These are phyloP conservation scores for Poecile montanus DNA, from an alignment of 2,797 vertebrate species.

Conservation along the genomic window DNA sequence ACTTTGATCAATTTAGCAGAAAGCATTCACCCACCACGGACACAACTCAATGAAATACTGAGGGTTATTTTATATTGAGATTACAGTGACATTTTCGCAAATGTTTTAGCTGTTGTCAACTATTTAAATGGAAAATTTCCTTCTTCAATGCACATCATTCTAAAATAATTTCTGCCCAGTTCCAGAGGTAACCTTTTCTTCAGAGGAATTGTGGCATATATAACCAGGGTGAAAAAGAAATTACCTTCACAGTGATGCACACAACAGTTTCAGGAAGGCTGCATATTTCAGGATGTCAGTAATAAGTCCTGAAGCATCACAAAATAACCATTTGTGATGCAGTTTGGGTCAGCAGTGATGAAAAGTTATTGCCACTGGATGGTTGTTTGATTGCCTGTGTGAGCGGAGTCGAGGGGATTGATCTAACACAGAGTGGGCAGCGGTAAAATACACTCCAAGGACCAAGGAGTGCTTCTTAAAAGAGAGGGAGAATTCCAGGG, in stretches of 20 bases:
- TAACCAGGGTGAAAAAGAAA: not conserved
- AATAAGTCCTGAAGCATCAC: not conserved
- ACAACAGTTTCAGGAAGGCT: not conserved
- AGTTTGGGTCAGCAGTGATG: not conserved
- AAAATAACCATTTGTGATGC: not conserved
- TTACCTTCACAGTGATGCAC: not conserved
- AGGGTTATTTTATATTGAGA: not conserved
- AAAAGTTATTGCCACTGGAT: not conserved
- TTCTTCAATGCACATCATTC: not conserved
- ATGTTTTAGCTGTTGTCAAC: not conserved
- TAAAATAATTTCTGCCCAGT: not conserved
- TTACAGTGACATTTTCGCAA: not conserved
- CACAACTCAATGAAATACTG: not conserved
- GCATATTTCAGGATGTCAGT: not conserved
- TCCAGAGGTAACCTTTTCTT: not conserved
- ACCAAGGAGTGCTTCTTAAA: not conserved
- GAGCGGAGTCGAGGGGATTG: not conserved
- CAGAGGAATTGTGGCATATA: not conserved
- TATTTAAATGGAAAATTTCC: not conserved
- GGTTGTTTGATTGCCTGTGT: not conserved
- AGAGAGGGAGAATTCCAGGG: not conserved
- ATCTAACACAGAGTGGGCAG: fast-evolving
- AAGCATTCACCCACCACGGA: not conserved
- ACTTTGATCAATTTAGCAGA: not conserved
- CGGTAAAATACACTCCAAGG: not conserved